Evolutionary conservation across 2,113 vertebrate species (phyloP), one percentile per base, ranked within the genome.

Genomic region (Microtus pennsylvanicus): DNA sequence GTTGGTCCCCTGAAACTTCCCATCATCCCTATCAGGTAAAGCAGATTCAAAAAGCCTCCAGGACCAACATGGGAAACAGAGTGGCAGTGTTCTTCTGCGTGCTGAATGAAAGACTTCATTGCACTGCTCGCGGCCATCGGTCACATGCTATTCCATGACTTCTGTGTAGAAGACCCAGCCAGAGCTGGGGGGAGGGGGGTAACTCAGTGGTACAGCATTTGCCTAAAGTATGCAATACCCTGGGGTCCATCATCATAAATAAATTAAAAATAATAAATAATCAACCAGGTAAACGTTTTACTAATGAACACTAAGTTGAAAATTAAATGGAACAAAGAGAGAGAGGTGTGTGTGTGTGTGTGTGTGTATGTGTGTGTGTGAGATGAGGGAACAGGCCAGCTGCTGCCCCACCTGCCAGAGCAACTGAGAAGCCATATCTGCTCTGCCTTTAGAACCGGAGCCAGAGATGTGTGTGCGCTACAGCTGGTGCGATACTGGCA

Each of bases 251-350:
- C 12, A 67, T 58, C 72, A 55, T 33, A 42, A 67, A 50, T 24
- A 52, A 50, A 76, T 21, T 75, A 42, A 42, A 92, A 52, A 92
- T 4, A 47, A 69, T n/a, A 58, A 82, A n/a, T 26, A 9, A 78
- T 52, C 69, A 87, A 26, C 47, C 91, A 94, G 61, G 93, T 78
- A 67, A 50, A 77, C 91, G 35, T 95, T 88, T 28, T 85, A 35
- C 89, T 94, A 90, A 77, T 74, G 75, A 87, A 91, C 70, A 75
- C 76, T 55, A 85, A 90, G 77, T 72, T 87, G 77, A 90, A 93
- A 92, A 92, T 76, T 58, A 93, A 93, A 95, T 58, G 65, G 45
- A 76, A 38, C 35, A 50, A 13, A 38, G 86, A 42, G 89, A 70
- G n/a, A 90, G n/a, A 7, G 10, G 50, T 1, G 50, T 52, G 52